Conservation (phyloP, 2,113 vertebrate species). For the Hippoglossus stenolepis region DNA sequence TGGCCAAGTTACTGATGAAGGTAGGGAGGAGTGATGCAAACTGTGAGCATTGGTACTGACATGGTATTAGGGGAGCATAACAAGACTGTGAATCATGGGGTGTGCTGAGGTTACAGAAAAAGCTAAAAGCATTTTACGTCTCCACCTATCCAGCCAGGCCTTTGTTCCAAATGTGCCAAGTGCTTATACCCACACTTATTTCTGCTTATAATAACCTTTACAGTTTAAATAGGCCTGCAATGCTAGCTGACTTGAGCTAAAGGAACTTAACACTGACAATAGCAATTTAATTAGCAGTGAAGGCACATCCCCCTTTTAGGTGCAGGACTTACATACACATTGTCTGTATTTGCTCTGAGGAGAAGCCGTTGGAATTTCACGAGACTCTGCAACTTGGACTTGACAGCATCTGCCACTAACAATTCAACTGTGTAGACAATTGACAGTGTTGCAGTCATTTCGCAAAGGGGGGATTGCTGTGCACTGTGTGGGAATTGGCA, state of each 20-base stretch:
- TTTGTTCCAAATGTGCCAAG: constrained; percentile 73
- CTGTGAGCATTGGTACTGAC: constrained; percentile 78
- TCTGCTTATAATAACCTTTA: constrained; percentile 10
- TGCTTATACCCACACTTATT: constrained; percentile 50
- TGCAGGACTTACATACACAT: constrained; percentile 55
- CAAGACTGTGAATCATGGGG: constrained; percentile 71
- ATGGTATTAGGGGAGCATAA: constrained; percentile 74
- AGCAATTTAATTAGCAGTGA: constrained; percentile 53
- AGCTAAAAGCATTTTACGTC: constrained; percentile 80
- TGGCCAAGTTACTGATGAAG: constrained; percentile 86
- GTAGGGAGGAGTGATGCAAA: constrained; percentile 74
- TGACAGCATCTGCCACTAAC: constrained; percentile 51
- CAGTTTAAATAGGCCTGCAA: not conserved
- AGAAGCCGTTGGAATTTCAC: constrained; percentile 72
- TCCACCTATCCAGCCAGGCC: constrained; percentile 76
- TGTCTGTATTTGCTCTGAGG: constrained; percentile 59
- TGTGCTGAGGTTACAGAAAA: constrained; percentile 78
- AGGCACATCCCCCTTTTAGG: constrained; percentile 46
- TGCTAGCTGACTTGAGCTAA: constrained; percentile 2
- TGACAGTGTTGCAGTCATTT: constrained; percentile 66
- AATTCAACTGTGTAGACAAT: constrained; percentile 61
- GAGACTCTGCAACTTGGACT: constrained; percentile 56
- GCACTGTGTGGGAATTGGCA: constrained; percentile 64
- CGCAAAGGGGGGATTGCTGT: constrained; percentile 49
- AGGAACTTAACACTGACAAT: constrained; percentile 22